A percentile compares a stretch with the other conserved stretches of the same genome.
These are phyloP conservation scores for Sminthurides aquaticus DNA, from an alignment of 2,888 invertebrate species.

Conservation along the genomic window DNA sequence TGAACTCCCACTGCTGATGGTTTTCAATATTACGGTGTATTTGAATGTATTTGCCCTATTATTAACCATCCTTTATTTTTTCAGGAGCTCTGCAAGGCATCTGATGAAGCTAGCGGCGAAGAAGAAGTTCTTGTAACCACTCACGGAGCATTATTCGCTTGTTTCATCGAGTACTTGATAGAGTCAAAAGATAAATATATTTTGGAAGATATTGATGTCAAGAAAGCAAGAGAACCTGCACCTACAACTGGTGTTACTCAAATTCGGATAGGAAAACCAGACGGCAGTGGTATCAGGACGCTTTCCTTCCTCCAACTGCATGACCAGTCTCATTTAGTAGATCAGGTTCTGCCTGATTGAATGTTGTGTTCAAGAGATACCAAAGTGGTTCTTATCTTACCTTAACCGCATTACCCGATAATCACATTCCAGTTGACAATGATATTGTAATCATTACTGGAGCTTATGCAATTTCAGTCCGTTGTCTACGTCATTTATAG, in stretches of 20 bases:
- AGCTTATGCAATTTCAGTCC: background rate
- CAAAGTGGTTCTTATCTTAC: background rate
- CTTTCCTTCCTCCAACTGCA: conserved; percentile 18
- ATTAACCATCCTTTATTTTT: conserved; percentile 2
- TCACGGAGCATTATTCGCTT: conserved; percentile 24
- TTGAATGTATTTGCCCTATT: background rate
- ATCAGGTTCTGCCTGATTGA: conserved; percentile 18
- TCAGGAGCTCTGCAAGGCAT: conserved; percentile 20
- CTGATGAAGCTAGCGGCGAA: conserved; percentile 7
- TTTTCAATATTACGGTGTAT: background rate
- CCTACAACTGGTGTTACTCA: conserved; percentile 25
- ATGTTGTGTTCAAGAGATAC: too few relatives aligned
- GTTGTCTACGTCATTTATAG: background rate
- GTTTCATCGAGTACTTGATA: conserved; percentile 20
- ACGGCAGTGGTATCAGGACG: background rate
- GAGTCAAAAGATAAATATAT: conserved; percentile 4
- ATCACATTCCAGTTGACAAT: background rate
- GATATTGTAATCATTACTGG: too few relatives aligned
- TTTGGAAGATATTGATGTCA: conserved; percentile 18
- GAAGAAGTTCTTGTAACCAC: conserved; percentile 22
- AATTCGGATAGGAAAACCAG: conserved; percentile 19
- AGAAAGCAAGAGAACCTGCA: conserved; percentile 19
- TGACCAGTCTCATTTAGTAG: conserved; percentile 25
- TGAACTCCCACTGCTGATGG: background rate
- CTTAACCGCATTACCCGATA: background rate